Evolutionary conservation across 2,888 invertebrate genomes (phyloP), one percentile per base, ranked within the genome.

Genomic region (Tiliacea citrago): DNA sequence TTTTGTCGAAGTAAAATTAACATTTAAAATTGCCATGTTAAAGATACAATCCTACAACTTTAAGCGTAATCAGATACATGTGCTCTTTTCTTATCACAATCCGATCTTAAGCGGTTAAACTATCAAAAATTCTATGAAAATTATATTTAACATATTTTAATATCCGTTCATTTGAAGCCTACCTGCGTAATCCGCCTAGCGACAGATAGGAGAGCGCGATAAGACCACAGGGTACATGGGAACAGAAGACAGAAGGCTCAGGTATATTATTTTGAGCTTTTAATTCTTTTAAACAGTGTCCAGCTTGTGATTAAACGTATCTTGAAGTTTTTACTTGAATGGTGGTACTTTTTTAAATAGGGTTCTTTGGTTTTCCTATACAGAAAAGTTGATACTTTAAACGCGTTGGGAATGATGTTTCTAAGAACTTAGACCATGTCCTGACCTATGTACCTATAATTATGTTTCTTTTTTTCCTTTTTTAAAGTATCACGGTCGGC

Each of bases 141-240:
- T 77, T 60, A 80, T 82, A 82, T 83, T 82, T 71, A 73, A 69
- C 71, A 67, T 68, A 85, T 83, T 83, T 78, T 76, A 84, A 83
- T 86, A 75, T 82, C 45, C 57, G 35, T 72, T 74, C 55, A 58
- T 73, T 86, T 73, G n/a, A 62, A 45, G 60, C 65, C 68, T 76
- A 76, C 66, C 69, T 77, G 70, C 67, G 81, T 86, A 84, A 84
- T 81, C 86, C 77, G 21, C 61, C 62, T 62, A 60, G 84, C 74
- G 78, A 84, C 84, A 79, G 86, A 85, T 84, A 84, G 75, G 77
- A 29, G 47, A 61, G 12, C 61, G 53, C 53, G 86, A 84, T 85
- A 85, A n/a, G 42, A 10, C 4, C 51, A 49, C 42, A 21, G 12
- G 10, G 8, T 10, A 65, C 66, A 16, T 24, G 13, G 3, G n/a